Base-by-base conservation (phyloP, 2,888 invertebrate species). In the Perithous albicinctus region DNA sequence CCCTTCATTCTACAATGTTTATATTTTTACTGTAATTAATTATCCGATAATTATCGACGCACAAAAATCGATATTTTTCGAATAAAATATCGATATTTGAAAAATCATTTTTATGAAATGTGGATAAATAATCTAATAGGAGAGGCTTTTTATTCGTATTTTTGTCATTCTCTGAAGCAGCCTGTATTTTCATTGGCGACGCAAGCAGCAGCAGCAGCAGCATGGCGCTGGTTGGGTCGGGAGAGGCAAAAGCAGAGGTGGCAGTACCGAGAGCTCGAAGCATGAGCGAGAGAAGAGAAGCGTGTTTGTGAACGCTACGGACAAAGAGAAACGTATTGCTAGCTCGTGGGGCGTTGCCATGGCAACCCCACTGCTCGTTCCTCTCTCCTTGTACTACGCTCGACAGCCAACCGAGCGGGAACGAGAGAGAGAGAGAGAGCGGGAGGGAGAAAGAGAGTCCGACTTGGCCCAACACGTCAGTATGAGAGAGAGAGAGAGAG, bases 321-420 rank as follows among this genome's bases (percentile, higher is more conserved):
- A 89, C 86, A 86, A 86, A 88, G 88, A 87, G 85, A 54, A 75
- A 84, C 76, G 82, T 86, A 86, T 87, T 89, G 88, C 88, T 88
- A 86, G 89, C 87, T 88, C 88, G 89, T 90, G 89, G 91, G 92
- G 92, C 90, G 92, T 92, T 91, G 91, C 92, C 88, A 92, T 92
- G 92, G 91, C 86, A 91, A 92, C 84, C 79, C 82, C 82, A n/a
- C n/a, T 83, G 73, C 84, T 84, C 70, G 67, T 76, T 64, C 78
- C 75, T 74, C 75, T 74, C 66, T 78, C 84, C 81, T 83, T 69
- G 75, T 51, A n/a, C n/a, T n/a, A 61, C 54, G 74, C 80, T 72
- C 70, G 77, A 38, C 67, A 35, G 74, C 66, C 64, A 63, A 59
- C n/a, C n/a, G n/a, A n/a, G n/a, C 77, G 75, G 51, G 72, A 61